phyloP scores from a whole-genome alignment of 1,140 invertebrate genomes.

The Drosophila takahashii region DNA sequence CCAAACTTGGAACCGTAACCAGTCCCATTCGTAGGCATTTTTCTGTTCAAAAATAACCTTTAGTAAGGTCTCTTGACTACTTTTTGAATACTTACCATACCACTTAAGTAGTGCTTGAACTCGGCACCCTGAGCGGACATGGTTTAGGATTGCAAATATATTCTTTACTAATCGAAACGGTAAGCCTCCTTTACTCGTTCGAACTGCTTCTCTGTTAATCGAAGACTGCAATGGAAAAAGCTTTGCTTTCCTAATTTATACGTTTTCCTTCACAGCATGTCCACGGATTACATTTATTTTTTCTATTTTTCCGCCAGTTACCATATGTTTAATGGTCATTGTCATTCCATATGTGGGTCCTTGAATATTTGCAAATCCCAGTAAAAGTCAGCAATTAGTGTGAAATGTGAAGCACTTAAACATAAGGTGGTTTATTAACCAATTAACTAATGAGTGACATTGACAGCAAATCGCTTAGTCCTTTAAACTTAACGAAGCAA shows the following conservation, averaged over 20 bases:
- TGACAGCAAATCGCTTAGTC: not conserved
- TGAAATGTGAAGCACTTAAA: not conserved
- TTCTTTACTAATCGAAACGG: not conserved
- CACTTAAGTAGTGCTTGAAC: not conserved
- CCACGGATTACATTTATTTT: too few relatives aligned
- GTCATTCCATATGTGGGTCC: not conserved
- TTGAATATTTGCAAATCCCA: not conserved
- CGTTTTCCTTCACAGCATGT: not conserved
- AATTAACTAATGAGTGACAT: too few relatives aligned
- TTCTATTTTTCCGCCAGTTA: not conserved
- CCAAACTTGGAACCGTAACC: not conserved
- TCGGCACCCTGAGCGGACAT: not conserved
- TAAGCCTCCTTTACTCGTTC: not conserved
- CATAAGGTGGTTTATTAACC: not conserved
- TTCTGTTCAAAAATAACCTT: not conserved
- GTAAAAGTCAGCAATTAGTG: not conserved
- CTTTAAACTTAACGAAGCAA: not conserved
- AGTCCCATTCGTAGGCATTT: not conserved
- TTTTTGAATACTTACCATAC: not conserved
- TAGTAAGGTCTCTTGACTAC: too few relatives aligned
- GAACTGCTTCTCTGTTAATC: not conserved
- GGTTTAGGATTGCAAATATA: not conserved
- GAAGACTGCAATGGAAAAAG: not conserved
- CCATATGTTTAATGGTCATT: not conserved
- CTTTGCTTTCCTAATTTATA: not conserved